Base-by-base conservation (phyloP, 2,113 vertebrate species). In the Ivindomyrus marchei region DNA sequence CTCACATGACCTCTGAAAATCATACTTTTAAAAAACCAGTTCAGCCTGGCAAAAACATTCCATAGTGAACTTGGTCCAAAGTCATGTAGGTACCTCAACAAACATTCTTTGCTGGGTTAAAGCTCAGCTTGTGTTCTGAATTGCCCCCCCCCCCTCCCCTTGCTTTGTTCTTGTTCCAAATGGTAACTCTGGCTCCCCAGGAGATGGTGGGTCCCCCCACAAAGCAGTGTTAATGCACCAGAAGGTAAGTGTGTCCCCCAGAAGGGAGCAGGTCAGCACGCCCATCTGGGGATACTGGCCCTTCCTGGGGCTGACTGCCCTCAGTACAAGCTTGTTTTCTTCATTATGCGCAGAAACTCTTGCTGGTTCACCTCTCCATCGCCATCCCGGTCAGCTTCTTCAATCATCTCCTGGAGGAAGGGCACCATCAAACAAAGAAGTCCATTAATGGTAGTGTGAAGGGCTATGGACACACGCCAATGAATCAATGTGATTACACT, bases 341-440 rank as follows among this genome's bases (percentile, higher is more conserved):
- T 98, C 98, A 99, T 98, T 90, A 99, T 98, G 84, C 97, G 94
- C 92, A 99, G 94, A 93, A 99, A 99, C 53, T 99, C 98, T 89
- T 97, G 96, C 94, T 99, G 97, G 6, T 95, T 98, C 91, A 98
- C 98, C 88, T 99, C 97, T 39, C 98, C 98, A 0, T 99, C 98
- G n/a, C 98, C 97, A 27, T 99, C 97, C 86, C 97, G 90, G 88
- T 99, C 98, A 0, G 98, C 98, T 92, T 98, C 97, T 0, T 98
- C 96, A 0, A 99, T 99, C 98, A 99, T 98, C 91, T 99, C 98
- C 98, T 99, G 92, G 39, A 45, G 66, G 88, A 91, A 1, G 91
- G 10, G 47, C 31, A 92, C 17, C 39, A 39, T 58, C 36, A 27
- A 13, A 58, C 42, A 31, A 39, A 17, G 7, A 52, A 53, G 24